Conservation (phyloP, 2,797 vertebrate species). For the Euthynnus affinis region DNA sequence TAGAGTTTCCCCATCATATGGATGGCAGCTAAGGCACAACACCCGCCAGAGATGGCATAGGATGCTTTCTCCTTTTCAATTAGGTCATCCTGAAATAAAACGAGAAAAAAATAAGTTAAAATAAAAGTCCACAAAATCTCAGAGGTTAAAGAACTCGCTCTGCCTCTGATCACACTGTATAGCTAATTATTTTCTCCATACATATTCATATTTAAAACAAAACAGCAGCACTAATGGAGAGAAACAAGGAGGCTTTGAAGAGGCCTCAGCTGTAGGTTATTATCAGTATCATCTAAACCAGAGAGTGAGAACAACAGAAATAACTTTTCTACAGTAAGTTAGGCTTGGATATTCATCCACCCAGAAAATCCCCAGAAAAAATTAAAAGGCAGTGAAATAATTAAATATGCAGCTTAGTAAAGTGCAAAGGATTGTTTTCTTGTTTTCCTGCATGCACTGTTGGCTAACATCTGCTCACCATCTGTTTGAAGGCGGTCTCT, state of each 20-base stretch:
- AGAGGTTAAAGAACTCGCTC: conserved; percentile 15
- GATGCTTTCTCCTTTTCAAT: conserved; percentile 91
- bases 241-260: conserved; percentile 41
- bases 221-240: conserved; percentile 22
- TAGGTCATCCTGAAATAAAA: conserved; percentile 89
- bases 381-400: too few relatives aligned
- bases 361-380: neutral
- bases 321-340: too few relatives aligned
- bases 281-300: conserved; percentile 24
- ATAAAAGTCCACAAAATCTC: conserved; percentile 20
- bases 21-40: conserved; percentile 94
- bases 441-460: conserved; percentile 14
- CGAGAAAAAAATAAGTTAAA: conserved; percentile 11
- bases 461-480: conserved; percentile 86
- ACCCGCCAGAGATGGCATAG: conserved; percentile 92
- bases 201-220: conserved; percentile 49
- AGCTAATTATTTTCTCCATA: conserved; percentile 34
- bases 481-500: conserved; percentile 95
- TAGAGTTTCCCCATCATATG: conserved; percentile 96
- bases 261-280: conserved; percentile 4
- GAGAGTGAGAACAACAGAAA: neutral
- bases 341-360: neutral
- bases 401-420: conserved; percentile 8
- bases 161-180: neutral
- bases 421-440: neutral